phyloP scores from a whole-genome alignment of 1,140 invertebrate genomes.

The Ips typographus region DNA sequence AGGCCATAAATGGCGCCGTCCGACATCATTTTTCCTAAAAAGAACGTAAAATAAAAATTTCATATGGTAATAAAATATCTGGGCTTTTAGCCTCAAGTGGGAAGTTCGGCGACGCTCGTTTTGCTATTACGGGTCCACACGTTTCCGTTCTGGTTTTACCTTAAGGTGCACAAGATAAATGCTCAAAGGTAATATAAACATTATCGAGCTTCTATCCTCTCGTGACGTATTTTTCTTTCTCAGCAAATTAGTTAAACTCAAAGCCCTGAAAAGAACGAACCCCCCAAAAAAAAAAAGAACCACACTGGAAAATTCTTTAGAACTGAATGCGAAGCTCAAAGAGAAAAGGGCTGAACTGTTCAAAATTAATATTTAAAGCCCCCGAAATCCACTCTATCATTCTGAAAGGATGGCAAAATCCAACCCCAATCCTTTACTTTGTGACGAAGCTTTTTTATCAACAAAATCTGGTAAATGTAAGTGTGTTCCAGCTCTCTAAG shows the following conservation, averaged over 20 bases:
- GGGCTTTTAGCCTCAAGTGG: constrained; percentile 12
- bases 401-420: neutral
- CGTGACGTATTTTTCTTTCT: neutral
- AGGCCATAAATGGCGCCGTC: constrained; percentile 9
- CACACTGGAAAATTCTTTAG: no score
- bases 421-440: neutral
- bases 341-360: no score
- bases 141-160: constrained; percentile 6
- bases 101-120: constrained; percentile 6
- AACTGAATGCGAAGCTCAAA: no score
- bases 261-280: no score
- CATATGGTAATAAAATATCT: constrained; percentile 15
- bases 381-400: neutral
- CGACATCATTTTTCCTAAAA: constrained; percentile 12
- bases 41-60: constrained; percentile 14
- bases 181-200: neutral
- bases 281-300: no score
- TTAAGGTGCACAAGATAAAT: neutral
- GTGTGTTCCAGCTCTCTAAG: neutral
- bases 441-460: neutral
- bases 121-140: constrained; percentile 6
- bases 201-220: neutral
- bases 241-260: no score
- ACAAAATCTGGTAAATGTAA: neutral
- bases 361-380: neutral